Conservation (phyloP, 2,113 vertebrate species). For the Ursus arctos region DNA sequence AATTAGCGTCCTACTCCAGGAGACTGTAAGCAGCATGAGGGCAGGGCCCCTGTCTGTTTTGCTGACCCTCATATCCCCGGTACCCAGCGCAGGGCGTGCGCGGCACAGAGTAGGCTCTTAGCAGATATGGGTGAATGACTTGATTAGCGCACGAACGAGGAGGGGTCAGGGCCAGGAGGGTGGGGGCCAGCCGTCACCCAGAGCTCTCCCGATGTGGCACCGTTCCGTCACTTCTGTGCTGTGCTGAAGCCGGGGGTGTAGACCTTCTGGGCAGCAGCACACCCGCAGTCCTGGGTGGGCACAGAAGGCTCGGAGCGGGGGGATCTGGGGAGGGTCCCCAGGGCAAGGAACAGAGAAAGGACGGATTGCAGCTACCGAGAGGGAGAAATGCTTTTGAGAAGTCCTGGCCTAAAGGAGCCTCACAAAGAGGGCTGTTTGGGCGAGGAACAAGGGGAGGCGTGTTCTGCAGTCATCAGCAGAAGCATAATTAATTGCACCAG, state of each 20-base stretch:
- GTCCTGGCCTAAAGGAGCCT: not conserved
- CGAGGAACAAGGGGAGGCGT: not conserved
- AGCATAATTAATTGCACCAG: not conserved
- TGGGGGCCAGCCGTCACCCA: not conserved
- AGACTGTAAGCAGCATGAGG: rapidly evolving
- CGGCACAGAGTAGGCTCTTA: rapidly evolving
- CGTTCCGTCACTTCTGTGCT: rapidly evolving
- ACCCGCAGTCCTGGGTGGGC: not conserved
- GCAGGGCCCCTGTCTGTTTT: not conserved
- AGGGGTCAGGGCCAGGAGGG: not conserved
- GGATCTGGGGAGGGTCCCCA: not conserved
- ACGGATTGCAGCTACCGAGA: not conserved
- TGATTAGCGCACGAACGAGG: rapidly evolving
- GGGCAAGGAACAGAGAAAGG: not conserved
- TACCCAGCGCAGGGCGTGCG: not conserved
- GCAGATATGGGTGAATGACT: rapidly evolving
- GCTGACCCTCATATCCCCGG: not conserved
- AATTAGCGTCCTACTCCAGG: not conserved
- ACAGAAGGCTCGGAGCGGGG: not conserved
- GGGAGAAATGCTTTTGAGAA: not conserved
- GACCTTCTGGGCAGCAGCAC: not conserved
- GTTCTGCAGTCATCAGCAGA: not conserved
- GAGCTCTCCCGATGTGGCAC: rapidly evolving
- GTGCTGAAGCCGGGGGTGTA: not conserved
- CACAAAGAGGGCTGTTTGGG: constrained; percentile 24